These are phyloP conservation scores for Gallinago solitaria DNA, from an alignment of 2,797 vertebrate species.

Conservation along the genomic window DNA sequence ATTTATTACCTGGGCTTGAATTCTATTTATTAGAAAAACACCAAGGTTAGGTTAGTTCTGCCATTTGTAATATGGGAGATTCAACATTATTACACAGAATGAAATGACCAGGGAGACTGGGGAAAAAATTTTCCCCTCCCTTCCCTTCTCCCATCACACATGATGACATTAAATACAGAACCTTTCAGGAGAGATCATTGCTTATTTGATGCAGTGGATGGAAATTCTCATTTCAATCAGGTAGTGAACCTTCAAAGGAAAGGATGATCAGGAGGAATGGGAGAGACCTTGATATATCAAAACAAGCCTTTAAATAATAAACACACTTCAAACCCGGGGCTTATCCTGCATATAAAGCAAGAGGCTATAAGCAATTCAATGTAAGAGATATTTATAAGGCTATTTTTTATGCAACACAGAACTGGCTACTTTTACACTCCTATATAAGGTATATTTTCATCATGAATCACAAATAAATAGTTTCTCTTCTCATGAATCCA, in stretches of 20 bases:
- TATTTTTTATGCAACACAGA: slow-evolving; percentile 57
- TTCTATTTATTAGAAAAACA: slow-evolving; percentile 3
- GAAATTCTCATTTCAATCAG: slow-evolving; percentile 70
- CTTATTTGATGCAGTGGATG: slow-evolving; percentile 52
- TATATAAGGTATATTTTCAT: slow-evolving; percentile 40
- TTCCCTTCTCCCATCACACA: neutral
- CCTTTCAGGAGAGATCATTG: slow-evolving; percentile 47
- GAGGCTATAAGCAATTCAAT: neutral
- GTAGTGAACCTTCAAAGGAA: slow-evolving; percentile 65
- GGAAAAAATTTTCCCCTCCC: neutral
- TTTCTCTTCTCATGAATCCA: slow-evolving; percentile 50
- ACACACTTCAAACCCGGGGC: slow-evolving; percentile 40
- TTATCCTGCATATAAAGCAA: slow-evolving; percentile 52
- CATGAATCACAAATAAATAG: slow-evolving; percentile 58
- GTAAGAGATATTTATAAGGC: slow-evolving; percentile 48
- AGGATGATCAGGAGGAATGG: slow-evolving; percentile 36
- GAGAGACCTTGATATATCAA: slow-evolving; percentile 67
- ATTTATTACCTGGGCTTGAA: neutral
- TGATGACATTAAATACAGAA: slow-evolving; percentile 15
- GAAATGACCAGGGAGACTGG: neutral
- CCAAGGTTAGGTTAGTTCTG: neutral
- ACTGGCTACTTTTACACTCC: slow-evolving; percentile 7
- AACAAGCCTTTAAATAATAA: slow-evolving; percentile 73
- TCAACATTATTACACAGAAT: neutral
- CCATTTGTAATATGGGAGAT: neutral